These are phyloP conservation scores for Nemotelus nigrinus DNA, from an alignment of 2,888 invertebrate species.

Conservation along the genomic window DNA sequence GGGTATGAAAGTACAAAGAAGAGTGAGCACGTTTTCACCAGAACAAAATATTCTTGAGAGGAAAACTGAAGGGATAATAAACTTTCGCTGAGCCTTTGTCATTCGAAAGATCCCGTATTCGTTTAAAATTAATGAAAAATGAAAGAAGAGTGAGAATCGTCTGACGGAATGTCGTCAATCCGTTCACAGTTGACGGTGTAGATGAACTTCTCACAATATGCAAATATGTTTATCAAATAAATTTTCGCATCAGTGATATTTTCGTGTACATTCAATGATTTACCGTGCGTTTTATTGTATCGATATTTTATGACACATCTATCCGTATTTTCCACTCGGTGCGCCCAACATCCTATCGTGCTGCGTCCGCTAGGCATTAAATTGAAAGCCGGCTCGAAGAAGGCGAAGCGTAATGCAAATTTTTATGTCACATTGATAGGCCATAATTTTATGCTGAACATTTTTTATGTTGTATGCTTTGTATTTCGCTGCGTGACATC, in stretches of 20 bases:
- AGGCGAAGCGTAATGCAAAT: conserved; percentile 18
- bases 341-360: too few relatives aligned
- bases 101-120: too few relatives aligned
- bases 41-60: too few relatives aligned
- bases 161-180: too few relatives aligned
- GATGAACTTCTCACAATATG: background rate
- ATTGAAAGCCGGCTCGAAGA: conserved; percentile 8
- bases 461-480: conserved; percentile 9
- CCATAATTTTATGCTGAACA: conserved; percentile 42
- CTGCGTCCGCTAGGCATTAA: background rate
- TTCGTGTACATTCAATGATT: too few relatives aligned
- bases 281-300: conserved; percentile 1
- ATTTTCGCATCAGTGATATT: background rate
- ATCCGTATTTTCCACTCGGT: background rate
- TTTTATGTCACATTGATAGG: conserved; percentile 43
- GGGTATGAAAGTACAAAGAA: background rate
- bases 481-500: background rate
- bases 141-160: too few relatives aligned
- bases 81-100: too few relatives aligned
- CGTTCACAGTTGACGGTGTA: too few relatives aligned
- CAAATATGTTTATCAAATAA: background rate
- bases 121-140: too few relatives aligned
- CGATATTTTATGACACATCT: background rate
- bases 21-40: too few relatives aligned
- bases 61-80: too few relatives aligned